phyloP scores from a whole-genome alignment of 2,888 invertebrate species.

The Aricia artaxerxes region DNA sequence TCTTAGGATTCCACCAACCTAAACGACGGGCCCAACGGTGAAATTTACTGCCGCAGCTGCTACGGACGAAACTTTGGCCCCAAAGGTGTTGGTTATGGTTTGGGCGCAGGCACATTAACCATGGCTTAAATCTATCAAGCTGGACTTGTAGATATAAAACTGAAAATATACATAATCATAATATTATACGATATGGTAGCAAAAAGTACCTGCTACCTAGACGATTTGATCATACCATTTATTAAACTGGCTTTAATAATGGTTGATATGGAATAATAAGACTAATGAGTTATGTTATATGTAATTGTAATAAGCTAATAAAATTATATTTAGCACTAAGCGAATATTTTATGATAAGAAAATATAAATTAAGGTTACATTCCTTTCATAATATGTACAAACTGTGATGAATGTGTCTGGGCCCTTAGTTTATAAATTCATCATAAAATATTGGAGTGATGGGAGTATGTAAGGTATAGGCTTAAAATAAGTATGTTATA shows the following conservation, averaged over 20 bases:
- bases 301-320: conserved; percentile 41
- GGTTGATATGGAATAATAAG: conserved; percentile 74
- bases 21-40: conserved; percentile 94
- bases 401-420: conserved; percentile 78
- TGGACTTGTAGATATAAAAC: conserved; percentile 65
- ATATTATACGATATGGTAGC: conserved; percentile 53
- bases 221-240: conserved; percentile 68
- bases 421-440: conserved; percentile 79
- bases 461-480: conserved; percentile 62
- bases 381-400: conserved; percentile 76
- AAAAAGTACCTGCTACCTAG: conserved; percentile 65
- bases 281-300: conserved; percentile 52
- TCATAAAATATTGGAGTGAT: conserved; percentile 72
- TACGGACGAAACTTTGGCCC: conserved; percentile 93
- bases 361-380: conserved; percentile 80
- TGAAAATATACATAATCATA: conserved; percentile 42
- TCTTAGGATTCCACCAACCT: conserved; percentile 91
- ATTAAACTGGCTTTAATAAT: conserved; percentile 80
- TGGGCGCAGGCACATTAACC: conserved; percentile 94
- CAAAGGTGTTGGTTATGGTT: conserved; percentile 93
- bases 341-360: conserved; percentile 74
- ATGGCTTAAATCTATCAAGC: conserved; percentile 86
- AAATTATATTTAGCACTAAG: conserved; percentile 51
- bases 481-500: conserved; percentile 58
- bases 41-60: conserved; percentile 95